Evolutionary conservation across 2,797 vertebrate species (phyloP), one percentile per base, ranked within the genome.

Genomic region (Pelodytes ibericus): DNA sequence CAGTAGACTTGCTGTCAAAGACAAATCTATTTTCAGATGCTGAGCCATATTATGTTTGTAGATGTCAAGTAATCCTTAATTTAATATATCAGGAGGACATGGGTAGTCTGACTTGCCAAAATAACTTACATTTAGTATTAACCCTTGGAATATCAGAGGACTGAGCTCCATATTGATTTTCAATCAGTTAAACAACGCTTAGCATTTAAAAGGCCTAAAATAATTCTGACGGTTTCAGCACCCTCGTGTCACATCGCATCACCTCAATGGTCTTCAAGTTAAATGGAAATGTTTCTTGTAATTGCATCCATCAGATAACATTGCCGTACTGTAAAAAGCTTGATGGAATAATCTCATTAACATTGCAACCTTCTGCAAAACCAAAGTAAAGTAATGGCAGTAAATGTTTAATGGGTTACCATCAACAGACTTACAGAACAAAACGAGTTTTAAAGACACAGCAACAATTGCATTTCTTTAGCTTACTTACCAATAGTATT

Each of bases 1-100:
- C 75, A 84, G 47, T 47, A 22, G 30, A 77, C n/a, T 39, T 66
- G 61, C 75, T 79, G 51, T 47, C 80, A 71, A 85, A 86, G 63
- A 29, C 71, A 73, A 8, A 33, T 82, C 68, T 73, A 70, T 39
- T 69, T 74, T 82, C 72, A 80, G 66, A 39, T 81, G 57, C 1
- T 1, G 9, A 78, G 65, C 74, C 82, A 84, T 26, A 71, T n/a
- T 68, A 66, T 53, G 60, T 82, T 61, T 75, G 53, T 67, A 67
- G 44, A 61, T 71, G 74, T 30, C 1, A 51, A 67, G 26, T 9
- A 65, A 80, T 80, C 68, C 20, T 80, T 66, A 73, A 26, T 79
- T 47, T 57, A 79, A 72, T 33, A 59, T 26, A 75, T 31, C 65
- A 78, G 11, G 16, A 68, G 29, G 41, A 80, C 27, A 6, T 20